phyloP scores from a whole-genome alignment of 2,888 invertebrate species.

The Drosophila mercatorum region DNA sequence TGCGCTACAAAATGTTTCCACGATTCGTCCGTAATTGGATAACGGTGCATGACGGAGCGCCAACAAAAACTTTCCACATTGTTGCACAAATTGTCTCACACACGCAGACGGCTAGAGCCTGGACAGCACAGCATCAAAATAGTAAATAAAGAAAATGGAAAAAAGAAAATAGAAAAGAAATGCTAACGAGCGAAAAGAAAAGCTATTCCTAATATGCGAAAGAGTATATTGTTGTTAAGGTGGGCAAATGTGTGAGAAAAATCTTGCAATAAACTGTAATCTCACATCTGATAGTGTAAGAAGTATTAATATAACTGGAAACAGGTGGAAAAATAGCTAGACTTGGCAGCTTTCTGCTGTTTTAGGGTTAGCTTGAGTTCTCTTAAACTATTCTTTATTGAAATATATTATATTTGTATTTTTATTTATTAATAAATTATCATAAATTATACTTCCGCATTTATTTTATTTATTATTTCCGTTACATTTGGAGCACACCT shows the following conservation, averaged over 20 bases:
- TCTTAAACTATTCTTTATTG: not conserved
- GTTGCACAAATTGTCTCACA: constrained; percentile 47
- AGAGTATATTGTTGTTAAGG: constrained; percentile 1
- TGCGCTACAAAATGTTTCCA: constrained; percentile 48
- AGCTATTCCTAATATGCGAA: not conserved
- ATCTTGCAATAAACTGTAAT: no score
- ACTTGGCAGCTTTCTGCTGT: not conserved
- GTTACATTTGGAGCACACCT: not conserved
- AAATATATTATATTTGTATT: not conserved
- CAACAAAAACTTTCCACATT: constrained; percentile 40
- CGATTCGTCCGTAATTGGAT: constrained; percentile 53
- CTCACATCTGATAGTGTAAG: not conserved
- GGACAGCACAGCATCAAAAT: not conserved
- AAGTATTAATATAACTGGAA: not conserved
- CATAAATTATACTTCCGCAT: no score
- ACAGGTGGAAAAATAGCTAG: not conserved
- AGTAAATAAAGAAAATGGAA: not conserved
- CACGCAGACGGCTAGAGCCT: constrained; percentile 10
- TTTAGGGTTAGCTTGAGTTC: not conserved
- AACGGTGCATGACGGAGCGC: constrained; percentile 45
- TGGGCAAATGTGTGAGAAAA: not conserved
- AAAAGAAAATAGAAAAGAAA: not conserved
- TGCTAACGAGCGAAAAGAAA: constrained; percentile 11
- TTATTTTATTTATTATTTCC: no score
- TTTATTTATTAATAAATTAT: no score